Base-by-base conservation (phyloP, 1,140 invertebrate species). In the Acyrthosiphon pisum region DNA sequence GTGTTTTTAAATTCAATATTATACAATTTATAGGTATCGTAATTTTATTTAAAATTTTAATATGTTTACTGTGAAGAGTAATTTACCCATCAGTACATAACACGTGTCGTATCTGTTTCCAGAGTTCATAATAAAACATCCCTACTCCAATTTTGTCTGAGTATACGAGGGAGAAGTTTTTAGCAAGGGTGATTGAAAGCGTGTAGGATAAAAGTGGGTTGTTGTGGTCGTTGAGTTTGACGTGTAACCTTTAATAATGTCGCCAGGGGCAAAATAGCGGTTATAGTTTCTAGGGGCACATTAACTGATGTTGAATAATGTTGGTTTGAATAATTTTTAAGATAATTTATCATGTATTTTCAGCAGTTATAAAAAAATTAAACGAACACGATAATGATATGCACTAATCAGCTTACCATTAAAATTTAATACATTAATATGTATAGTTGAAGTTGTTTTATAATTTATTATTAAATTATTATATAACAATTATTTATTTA, bases 211-310 rank as follows among this genome's bases (percentile, higher is more conserved):
- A 22, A 83, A 83, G 76, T 83, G 76, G 76, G 20, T 83, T 83
- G 20, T 83, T 83, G 76, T 83, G 35, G 35, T 83, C 30, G 60
- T 76, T n/a, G 76, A 83, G 20, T 83, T 83, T 83, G 76, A 83
- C 76, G 35, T 83, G 35, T 83, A 83, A 83, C 76, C 76, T 83
- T 83, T 83, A 37, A 83, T 83, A 83, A 83, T 83, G n/a, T 83
- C n/a, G 35, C 35, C 76, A 23, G 35, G 20, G 41, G 41, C 41
- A 41, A 4, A 41, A 83, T 83, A 83, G 60, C 60, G n/a, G 60
- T 35, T 76, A 76, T 76, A 76, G 60, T 76, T 76, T 76, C 60
- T 76, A 76, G 60, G n/a, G 60, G 60, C 14, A 76, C 11, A 76
- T 76, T 76, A 76, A 76, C 60, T 76, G 60, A 76, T 76, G 60